These are phyloP conservation scores for Zygogramma bicolorata DNA, from an alignment of 2,888 invertebrate genomes.

Conservation along the genomic window DNA sequence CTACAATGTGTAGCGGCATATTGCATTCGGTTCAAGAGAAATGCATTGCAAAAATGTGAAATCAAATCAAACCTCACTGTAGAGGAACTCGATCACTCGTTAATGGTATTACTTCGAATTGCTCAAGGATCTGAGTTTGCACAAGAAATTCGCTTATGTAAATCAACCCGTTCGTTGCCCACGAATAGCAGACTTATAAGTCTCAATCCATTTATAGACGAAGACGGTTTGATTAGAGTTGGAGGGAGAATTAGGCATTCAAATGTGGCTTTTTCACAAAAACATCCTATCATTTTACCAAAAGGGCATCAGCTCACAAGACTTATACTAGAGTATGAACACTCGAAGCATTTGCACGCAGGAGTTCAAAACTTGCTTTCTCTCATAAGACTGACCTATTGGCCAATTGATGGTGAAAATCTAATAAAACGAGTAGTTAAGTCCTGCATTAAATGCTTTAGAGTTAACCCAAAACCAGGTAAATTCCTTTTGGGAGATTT, in stretches of 20 bases:
- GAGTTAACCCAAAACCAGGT: conserved; percentile 1
- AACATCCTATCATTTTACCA: conserved; percentile 19
- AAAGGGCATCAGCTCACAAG: conserved; percentile 12
- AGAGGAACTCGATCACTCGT: neutral
- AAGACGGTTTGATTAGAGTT: conserved; percentile 16
- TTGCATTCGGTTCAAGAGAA: conserved; percentile 5
- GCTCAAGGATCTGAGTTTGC: neutral
- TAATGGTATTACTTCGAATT: neutral
- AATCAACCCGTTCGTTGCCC: neutral
- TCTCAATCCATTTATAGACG: conserved; percentile 23
- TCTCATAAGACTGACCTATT: conserved; percentile 22
- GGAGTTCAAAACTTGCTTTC: conserved; percentile 19
- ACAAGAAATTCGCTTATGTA: conserved; percentile 1
- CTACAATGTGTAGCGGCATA: conserved; percentile 6
- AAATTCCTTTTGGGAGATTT: conserved; percentile 15
- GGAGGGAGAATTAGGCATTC: conserved; percentile 14
- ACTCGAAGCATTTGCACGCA: conserved; percentile 18
- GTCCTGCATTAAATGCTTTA: conserved; percentile 24
- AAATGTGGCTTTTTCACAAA: conserved; percentile 1
- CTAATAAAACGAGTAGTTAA: conserved; percentile 12
- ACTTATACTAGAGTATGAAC: conserved; percentile 14
- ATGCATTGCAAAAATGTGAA: neutral
- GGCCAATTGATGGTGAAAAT: conserved; percentile 22
- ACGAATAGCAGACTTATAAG: conserved; percentile 7
- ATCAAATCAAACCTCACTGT: neutral